Evolutionary conservation across 1,140 invertebrate genomes (phyloP).

Genomic region (Galleria mellonella): DNA sequence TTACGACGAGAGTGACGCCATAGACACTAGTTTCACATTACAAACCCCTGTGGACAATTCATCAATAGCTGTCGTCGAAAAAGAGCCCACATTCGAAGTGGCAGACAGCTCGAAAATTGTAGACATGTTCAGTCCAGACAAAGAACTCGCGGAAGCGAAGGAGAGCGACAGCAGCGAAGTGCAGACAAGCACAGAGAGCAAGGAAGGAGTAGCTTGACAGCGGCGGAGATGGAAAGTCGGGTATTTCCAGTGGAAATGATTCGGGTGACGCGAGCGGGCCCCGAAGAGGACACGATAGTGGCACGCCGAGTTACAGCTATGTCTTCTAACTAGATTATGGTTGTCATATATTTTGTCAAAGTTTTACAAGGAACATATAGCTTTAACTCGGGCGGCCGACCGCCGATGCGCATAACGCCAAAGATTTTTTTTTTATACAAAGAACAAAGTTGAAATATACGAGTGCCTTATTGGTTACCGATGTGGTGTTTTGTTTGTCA

Average conservation of each 20-base stretch:
- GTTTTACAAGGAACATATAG: neutral
- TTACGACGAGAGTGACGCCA: conserved; percentile 40
- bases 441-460: conserved; percentile 63
- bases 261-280: conserved; percentile 40
- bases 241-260: conserved; percentile 67
- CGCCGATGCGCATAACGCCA: conserved; percentile 43
- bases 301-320: conserved; percentile 4
- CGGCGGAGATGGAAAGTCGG: conserved; percentile 41
- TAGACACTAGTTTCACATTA: conserved; percentile 39
- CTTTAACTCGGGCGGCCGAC: neutral
- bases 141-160: neutral
- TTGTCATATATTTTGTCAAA: neutral
- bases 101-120: neutral
- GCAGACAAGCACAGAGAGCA: conserved; percentile 10
- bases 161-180: neutral
- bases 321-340: neutral
- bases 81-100: conserved; percentile 2
- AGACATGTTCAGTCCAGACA: conserved; percentile 33
- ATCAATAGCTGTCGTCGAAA: conserved; percentile 6
- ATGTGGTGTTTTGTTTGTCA: conserved; percentile 59
- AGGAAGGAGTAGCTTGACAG: conserved; percentile 41
- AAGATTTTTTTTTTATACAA: conserved; percentile 67
- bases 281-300: conserved; percentile 1
- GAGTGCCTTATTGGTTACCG: conserved; percentile 69
- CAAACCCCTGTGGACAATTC: conserved; percentile 8